Evolutionary conservation across 2,113 vertebrate species (phyloP), one percentile per base, ranked within the genome.

Genomic region (Trichomycterus rosablanca): DNA sequence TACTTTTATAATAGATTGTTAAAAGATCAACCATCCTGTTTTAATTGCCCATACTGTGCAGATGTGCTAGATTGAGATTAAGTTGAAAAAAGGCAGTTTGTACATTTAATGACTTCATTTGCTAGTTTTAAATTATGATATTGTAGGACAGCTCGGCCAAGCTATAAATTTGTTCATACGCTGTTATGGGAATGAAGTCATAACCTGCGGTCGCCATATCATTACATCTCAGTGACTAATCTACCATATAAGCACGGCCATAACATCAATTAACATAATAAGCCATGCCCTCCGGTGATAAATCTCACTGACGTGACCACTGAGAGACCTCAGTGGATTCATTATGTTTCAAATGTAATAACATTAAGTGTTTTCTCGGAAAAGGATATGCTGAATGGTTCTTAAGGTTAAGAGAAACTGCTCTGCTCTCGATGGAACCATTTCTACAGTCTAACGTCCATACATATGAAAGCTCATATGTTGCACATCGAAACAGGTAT

Each of bases 211-310:
- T 48, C 62, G 48, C 53, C 37, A 64, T 48, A 42, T 64, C 62
- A 48, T 50, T 64, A 48, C 45, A 56, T 39, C 35, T 30, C 22
- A 12, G 61, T 28, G 30, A 35, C 20, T 63, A 46, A n/a, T n/a
- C 43, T 56, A 15, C 23, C 30, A 39, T 6, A 46, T 15, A 24
- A 64, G 34, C 61, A 64, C 18, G 42, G 42, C 35, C 51, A 37
- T 54, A 22, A 35, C 52, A 56, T 65, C 52, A 56, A 43, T 65
- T 56, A 65, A 48, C 52, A 40, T 48, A 37, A 65, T 20, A 40
- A 48, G 52, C 52, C 51, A 28, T 28, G 52, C 28, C 52, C 52
- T 49, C 32, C 22, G 11, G 18, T 14, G 28, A 65, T 56, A 65
- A 56, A 64, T 48, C 42, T 3, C 26, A 32, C 2, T 39, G 30